Base-by-base conservation (phyloP, 2,888 invertebrate genomes). In the Rhyacophila evoluta region DNA sequence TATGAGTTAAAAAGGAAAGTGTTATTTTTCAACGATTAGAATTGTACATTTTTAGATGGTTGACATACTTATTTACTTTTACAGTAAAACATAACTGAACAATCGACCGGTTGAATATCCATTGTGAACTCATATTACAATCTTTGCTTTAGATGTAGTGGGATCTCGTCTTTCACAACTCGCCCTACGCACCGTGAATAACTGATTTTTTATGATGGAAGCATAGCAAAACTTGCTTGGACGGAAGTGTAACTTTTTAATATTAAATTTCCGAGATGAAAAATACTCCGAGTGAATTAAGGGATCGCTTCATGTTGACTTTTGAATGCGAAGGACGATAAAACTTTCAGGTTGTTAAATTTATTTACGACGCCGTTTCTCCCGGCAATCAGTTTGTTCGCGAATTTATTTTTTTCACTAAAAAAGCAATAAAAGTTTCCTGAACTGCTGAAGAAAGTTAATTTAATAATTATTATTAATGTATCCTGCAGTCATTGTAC, bases 221-320 rank as follows among this genome's bases (percentile, higher is more conserved):
- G 39, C 41, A 39, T 39, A 33, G 71, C 15, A 33, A 75, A 72
- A 19, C 68, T 79, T 41, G 37, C 38, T 25, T 27, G 67, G 78
- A 69, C 41, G 79, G 75, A 79, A 71, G 78, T 19, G 72, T 15
- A 79, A 79, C 79, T 79, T 79, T 72, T 73, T 79, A 72, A 79
- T 79, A 79, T 73, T 69, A 79, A 79, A 79, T 75, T 79, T 69
- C 38, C 38, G 71, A 79, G 74, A 79, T 75, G 75, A 72, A 75
- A 78, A 79, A 75, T 74, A 79, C 68, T 78, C 78, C 28, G 37
- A 74, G 74, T 71, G 74, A 78, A 78, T 74, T 75, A 72, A 39
- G 72, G 68, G 74, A 71, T 70, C 69, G 70, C 74, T 55, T 33
- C 69, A 73, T 74, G 74, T 39, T 74, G 77, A 78, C 73, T 78